These are phyloP conservation scores for Cataglyphis albicans DNA, from an alignment of 2,888 invertebrate species.

Conservation along the genomic window DNA sequence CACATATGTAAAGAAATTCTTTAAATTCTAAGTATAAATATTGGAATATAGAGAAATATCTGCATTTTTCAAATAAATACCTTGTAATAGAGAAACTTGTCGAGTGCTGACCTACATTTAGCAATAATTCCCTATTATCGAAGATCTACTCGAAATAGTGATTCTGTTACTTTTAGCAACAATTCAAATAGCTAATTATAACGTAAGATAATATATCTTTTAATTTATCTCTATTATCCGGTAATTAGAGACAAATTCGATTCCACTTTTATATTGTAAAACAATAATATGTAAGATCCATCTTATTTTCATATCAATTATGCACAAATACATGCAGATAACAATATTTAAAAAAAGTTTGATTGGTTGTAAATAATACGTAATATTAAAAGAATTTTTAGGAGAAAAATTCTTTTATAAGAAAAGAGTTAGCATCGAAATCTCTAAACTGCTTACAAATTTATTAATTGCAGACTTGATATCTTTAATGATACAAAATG, in stretches of 20 bases:
- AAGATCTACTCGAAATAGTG: slow-evolving; percentile 37
- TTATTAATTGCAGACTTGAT: neutral
- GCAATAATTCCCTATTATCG: slow-evolving; percentile 38
- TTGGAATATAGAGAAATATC: neutral
- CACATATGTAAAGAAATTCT: neutral
- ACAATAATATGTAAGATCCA: neutral
- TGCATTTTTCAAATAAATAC: slow-evolving; percentile 15
- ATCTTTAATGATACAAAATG: slow-evolving; percentile 1
- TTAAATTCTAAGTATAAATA: slow-evolving; percentile 26
- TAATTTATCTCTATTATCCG: no score
- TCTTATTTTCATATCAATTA: neutral
- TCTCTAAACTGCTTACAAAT: neutral
- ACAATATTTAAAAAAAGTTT: neutral
- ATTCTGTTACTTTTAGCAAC: slow-evolving; percentile 43
- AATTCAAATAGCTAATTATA: slow-evolving; percentile 41
- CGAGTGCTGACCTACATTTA: slow-evolving; percentile 38
- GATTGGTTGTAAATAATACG: neutral
- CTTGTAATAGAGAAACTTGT: slow-evolving; percentile 19
- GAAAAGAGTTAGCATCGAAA: neutral
- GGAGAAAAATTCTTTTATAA: neutral
- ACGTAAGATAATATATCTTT: slow-evolving; percentile 23
- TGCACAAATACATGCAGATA: no score
- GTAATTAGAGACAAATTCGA: neutral
- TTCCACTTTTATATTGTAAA: neutral
- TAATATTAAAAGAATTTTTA: neutral